These are phyloP conservation scores for Empidonax traillii DNA, from an alignment of 2,113 vertebrate genomes.

Conservation along the genomic window DNA sequence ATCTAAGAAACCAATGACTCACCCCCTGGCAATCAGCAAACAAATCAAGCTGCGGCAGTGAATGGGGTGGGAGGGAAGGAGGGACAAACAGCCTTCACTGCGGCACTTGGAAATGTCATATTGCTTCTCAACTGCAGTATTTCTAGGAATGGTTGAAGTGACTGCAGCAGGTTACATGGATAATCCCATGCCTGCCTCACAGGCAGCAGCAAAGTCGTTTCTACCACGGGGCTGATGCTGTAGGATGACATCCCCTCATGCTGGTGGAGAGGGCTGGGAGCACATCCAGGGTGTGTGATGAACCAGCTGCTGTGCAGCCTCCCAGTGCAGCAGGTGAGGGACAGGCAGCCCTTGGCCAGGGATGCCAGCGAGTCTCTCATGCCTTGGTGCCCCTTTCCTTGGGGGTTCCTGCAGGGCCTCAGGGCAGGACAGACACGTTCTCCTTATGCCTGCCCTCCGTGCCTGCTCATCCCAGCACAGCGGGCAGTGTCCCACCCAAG, in stretches of 20 bases:
- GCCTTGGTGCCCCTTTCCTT: not conserved
- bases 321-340: accelerated
- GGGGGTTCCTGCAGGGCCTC: not conserved
- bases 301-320: accelerated
- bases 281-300: accelerated
- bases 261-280: not conserved
- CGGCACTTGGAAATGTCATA: accelerated
- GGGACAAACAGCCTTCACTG: not conserved
- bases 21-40: not conserved
- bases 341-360: accelerated
- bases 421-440: not conserved
- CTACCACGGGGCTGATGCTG: not conserved
- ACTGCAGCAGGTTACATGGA: accelerated
- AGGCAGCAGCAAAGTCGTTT: not conserved
- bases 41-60: accelerated
- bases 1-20: not conserved
- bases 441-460: not conserved
- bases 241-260: not conserved
- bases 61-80: not conserved
- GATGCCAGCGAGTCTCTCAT: not conserved
- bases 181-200: not conserved
- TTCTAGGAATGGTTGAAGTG: not conserved
- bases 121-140: not conserved
- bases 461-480: no score
- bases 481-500: not conserved